Conservation (phyloP, 2,888 invertebrate species). For the Netelia inedita region DNA sequence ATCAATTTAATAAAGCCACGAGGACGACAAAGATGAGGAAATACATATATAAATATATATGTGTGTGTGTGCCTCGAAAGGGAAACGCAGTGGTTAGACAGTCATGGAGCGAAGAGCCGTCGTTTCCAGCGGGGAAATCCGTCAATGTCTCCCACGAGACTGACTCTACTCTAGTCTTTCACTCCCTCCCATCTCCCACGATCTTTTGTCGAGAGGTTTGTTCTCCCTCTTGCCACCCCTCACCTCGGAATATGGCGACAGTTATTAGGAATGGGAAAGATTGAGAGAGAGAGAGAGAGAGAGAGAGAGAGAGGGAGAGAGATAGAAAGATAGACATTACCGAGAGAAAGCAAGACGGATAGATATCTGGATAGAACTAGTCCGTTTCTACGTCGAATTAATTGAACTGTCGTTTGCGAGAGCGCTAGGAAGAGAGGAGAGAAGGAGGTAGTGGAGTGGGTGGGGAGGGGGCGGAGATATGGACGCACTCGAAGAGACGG, state of each 20-base stretch:
- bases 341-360: constrained; percentile 30
- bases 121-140: constrained; percentile 54
- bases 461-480: neutral
- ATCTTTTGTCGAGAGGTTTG: constrained; percentile 32
- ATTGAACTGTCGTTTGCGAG: constrained; percentile 49
- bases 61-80: neutral
- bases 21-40: constrained; percentile 37
- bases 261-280: constrained; percentile 42
- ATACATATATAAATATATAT: neutral
- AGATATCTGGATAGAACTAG: constrained; percentile 56
- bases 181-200: constrained; percentile 24
- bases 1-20: constrained; percentile 56
- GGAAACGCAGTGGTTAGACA: constrained; percentile 43
- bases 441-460: neutral
- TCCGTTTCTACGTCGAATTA: constrained; percentile 49
- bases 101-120: constrained; percentile 44
- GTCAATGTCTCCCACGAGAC: constrained; percentile 59
- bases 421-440: neutral
- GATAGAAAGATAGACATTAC: constrained; percentile 19
- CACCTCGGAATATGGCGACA: constrained; percentile 52
- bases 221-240: constrained; percentile 39
- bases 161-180: constrained; percentile 40
- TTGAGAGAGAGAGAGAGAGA: constrained; percentile 32
- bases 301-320: constrained; percentile 4
- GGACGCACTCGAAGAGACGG: constrained; percentile 13